Percentiles rank a stretch among this genome's conserved stretches.
Conservation (phyloP, 2,113 vertebrate species). For the Trichomycterus rosablanca region DNA sequence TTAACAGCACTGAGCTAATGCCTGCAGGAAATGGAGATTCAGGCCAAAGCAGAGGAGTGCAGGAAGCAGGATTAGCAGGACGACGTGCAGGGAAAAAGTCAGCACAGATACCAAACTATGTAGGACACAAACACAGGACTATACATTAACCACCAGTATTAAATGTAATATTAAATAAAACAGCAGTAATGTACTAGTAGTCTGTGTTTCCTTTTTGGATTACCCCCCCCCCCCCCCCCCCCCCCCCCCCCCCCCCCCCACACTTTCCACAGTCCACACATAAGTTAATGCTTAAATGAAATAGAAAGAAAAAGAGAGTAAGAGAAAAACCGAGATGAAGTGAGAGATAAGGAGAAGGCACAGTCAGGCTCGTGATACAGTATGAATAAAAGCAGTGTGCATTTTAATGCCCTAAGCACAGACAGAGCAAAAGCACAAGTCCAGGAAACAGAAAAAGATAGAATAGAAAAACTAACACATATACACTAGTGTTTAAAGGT, state of each 20-base stretch:
- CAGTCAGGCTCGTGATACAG: constrained; percentile 40
- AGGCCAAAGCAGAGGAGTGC: constrained; percentile 31
- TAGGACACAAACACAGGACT: neutral
- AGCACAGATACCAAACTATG: constrained; percentile 5
- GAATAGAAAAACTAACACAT: neutral
- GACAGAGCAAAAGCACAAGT: neutral
- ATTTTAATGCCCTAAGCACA: constrained; percentile 29
- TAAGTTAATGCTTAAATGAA: neutral
- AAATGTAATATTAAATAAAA: neutral
- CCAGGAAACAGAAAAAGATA: neutral
- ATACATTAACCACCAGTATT: no score
- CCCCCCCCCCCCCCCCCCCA: no score
- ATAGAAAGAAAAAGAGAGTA: neutral
- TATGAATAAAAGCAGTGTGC: constrained; percentile 44
- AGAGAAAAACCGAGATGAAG: no score
- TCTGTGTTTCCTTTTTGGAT: neutral
- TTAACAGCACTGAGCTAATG: constrained; percentile 1
- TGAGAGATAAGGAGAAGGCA: constrained; percentile 3
- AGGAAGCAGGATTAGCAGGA: constrained; percentile 28
- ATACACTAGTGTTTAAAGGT: no score
- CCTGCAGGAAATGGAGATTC: constrained; percentile 26
- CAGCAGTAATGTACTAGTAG: neutral
- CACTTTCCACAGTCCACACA: neutral
- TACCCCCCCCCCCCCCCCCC: neutral
- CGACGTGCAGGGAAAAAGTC: constrained; percentile 1